Percentiles rank a stretch among this genome's conserved stretches.
Conservation (phyloP, 2,113 vertebrate species). For the Tyrannus savana region DNA sequence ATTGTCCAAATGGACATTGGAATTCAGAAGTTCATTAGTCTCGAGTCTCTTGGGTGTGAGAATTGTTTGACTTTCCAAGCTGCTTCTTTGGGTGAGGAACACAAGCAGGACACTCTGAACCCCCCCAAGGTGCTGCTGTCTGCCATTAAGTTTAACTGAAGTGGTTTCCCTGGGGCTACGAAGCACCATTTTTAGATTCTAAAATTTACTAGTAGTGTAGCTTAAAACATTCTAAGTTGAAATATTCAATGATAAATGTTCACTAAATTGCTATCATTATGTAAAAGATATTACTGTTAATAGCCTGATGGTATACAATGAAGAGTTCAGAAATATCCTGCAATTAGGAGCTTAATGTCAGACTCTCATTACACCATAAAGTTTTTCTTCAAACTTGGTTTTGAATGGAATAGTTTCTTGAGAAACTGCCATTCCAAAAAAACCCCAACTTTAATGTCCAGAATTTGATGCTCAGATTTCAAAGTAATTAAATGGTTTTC, state of each 20-base stretch:
- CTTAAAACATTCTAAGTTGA: background rate
- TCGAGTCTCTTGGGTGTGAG: background rate
- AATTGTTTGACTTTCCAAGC: background rate
- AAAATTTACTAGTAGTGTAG: background rate
- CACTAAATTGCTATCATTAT: constrained; percentile 44
- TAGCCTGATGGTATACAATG: constrained; percentile 18
- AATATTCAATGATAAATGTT: constrained; percentile 17
- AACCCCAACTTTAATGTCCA: background rate
- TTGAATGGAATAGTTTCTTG: background rate
- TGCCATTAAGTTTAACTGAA: background rate
- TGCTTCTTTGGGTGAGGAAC: background rate
- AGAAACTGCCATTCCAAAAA: background rate
- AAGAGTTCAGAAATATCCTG: constrained; percentile 25
- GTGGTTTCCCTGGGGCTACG: background rate
- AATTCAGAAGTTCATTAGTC: background rate
- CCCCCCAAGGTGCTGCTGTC: background rate
- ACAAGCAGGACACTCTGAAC: background rate
- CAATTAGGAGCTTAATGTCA: constrained; percentile 24
- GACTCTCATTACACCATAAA: background rate
- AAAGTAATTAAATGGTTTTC: constrained; percentile 14
- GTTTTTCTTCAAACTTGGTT: background rate
- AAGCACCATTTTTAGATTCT: background rate
- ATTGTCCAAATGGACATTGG: background rate
- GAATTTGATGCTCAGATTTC: background rate
- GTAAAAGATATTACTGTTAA: constrained; percentile 23